These are phyloP conservation scores for Entomobrya multifasciata DNA, from an alignment of 2,888 invertebrate species.

Conservation along the genomic window DNA sequence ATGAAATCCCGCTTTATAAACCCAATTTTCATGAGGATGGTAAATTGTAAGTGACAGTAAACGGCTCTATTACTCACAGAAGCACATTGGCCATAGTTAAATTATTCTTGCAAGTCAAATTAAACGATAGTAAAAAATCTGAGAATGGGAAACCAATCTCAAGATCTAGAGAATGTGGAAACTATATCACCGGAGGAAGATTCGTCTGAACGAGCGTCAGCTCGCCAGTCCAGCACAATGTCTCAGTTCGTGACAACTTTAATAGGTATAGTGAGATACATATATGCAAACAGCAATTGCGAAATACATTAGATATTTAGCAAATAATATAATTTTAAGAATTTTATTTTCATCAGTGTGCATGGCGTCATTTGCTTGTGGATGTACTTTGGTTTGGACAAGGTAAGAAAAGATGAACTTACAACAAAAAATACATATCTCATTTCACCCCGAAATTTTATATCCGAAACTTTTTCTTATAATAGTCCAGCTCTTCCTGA, in stretches of 20 bases:
- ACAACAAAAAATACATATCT: neutral
- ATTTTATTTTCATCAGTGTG: conserved; percentile 58
- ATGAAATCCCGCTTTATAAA: neutral
- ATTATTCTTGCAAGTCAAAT: neutral
- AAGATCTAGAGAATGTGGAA: conserved; percentile 2
- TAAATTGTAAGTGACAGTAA: too few relatives aligned
- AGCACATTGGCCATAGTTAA: neutral
- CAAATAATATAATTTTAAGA: neutral
- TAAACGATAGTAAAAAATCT: neutral
- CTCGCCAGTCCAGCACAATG: neutral
- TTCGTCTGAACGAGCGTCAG: neutral
- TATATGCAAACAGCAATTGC: neutral
- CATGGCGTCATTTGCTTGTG: conserved; percentile 71
- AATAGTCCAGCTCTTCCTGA: conserved; percentile 72
- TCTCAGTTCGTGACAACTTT: neutral
- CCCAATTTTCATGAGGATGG: too few relatives aligned
- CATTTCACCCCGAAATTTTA: neutral
- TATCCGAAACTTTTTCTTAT: neutral
- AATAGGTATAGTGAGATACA: neutral
- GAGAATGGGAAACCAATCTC: conserved; percentile 2
- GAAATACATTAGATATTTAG: neutral
- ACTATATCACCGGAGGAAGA: neutral
- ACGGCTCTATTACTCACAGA: too few relatives aligned
- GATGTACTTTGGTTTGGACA: conserved; percentile 69
- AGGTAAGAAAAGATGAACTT: conserved; percentile 39